phyloP scores from a whole-genome alignment of 1,140 invertebrate species.

The Drosophila saltans region DNA sequence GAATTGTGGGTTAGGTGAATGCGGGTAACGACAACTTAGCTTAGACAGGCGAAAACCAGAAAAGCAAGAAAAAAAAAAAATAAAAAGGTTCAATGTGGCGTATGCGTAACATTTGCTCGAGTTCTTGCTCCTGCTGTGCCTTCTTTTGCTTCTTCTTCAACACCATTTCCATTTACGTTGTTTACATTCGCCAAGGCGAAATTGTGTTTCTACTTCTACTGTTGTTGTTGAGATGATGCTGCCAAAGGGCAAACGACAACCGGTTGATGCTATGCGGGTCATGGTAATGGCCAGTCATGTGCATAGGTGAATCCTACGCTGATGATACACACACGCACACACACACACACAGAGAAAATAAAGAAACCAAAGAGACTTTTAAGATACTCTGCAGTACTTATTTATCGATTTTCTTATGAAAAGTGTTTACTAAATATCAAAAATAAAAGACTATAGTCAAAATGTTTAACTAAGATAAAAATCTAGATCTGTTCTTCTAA shows the following conservation, averaged over 20 bases:
- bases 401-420: too few relatives aligned
- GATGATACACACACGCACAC: conserved; percentile 1
- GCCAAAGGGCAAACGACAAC: conserved; percentile 78
- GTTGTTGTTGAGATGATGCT: conserved; percentile 35
- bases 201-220: conserved; percentile 35
- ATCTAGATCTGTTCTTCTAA: too few relatives aligned
- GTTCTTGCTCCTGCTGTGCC: conserved; percentile 23
- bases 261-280: conserved; percentile 73
- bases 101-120: conserved; percentile 46
- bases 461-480: too few relatives aligned
- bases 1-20: conserved; percentile 7
- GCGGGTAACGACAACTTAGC: conserved; percentile 2
- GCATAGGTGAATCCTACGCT: conserved; percentile 43
- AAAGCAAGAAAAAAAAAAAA: conserved; percentile 35
- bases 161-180: conserved; percentile 76
- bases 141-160: conserved; percentile 32
- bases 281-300: conserved; percentile 64
- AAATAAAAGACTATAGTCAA: too few relatives aligned
- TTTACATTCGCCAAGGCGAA: conserved; percentile 68
- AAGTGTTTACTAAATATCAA: too few relatives aligned
- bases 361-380: too few relatives aligned
- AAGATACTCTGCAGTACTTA: too few relatives aligned
- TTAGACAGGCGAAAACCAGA: conserved; percentile 1
- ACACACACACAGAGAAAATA: neutral
- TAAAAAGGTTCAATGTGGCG: conserved; percentile 67